Base-by-base conservation (phyloP, 2,888 invertebrate genomes). In the Papilio gigon region DNA sequence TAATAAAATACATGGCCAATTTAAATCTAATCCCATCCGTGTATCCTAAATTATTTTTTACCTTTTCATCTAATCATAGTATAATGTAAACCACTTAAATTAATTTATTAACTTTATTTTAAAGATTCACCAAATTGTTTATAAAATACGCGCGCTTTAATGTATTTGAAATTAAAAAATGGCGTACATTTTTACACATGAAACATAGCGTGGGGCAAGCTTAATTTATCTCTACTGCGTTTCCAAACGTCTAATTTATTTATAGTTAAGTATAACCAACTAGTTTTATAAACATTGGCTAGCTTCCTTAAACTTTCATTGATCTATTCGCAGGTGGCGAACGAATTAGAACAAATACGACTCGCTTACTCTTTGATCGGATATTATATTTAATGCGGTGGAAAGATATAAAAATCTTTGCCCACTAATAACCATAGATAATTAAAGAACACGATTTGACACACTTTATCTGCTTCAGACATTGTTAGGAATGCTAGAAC, bases 221-320 rank as follows among this genome's bases (percentile, higher is more conserved):
- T 70, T 67, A 68, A 61, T 73, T 68, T 70, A 72, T 72, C 73
- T 71, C 67, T 73, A 58, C 71, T 60, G 72, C 66, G 62, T 70
- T 70, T 71, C 70, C 68, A 73, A 74, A 73, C 71, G 17, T 40
- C 42, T n/a, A 27, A 70, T 42, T 60, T 74, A 71, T 72, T 72
- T 73, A 74, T 74, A 76, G 76, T 70, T 62, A 25, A 17, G 68
- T 74, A 73, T 72, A 74, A 73, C 72, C 70, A 72, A 68, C 68
- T 62, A 71, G 74, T 64, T 72, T 70, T 70, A 73, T 73, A 70
- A 70, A 66, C 70, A 71, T 63, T 71, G 37, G 65, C 68, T 70
- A 71, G 68, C 73, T 73, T 71, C 72, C 73, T 72, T 66, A 65
- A 65, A 50, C 70, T 42, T 65, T 72, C 70, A 71, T 66, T 72